These are phyloP conservation scores for Escarpia spicata DNA, from an alignment of 2,888 invertebrate genomes.

Conservation along the genomic window DNA sequence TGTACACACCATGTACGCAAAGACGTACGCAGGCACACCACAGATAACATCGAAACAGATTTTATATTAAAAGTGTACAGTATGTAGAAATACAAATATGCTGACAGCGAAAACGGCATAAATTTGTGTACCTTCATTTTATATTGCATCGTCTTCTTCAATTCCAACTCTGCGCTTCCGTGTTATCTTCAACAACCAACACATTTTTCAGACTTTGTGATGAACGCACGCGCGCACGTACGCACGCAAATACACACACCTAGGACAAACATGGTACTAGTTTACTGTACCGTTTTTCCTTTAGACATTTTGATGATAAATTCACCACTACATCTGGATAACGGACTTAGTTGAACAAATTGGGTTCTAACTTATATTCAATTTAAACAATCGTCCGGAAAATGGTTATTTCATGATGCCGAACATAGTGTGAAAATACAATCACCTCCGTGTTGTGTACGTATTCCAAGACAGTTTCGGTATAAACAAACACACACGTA, in stretches of 20 bases:
- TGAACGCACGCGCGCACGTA: background rate
- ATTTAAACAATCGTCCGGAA: background rate
- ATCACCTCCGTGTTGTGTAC: background rate
- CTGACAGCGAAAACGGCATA: background rate
- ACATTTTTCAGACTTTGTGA: background rate
- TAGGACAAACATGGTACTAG: no score
- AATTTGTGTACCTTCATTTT: background rate
- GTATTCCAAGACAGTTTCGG: background rate
- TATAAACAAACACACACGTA: background rate
- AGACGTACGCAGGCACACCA: background rate
- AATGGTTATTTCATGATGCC: background rate
- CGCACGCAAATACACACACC: background rate
- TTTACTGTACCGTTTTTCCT: background rate
- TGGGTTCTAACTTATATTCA: background rate
- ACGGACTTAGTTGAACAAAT: background rate
- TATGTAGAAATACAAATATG: background rate
- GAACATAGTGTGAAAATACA: background rate
- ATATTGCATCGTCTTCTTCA: constrained; percentile 3
- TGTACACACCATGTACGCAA: background rate
- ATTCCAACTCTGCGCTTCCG: background rate
- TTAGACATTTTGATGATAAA: background rate
- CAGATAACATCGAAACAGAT: no score
- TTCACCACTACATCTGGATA: background rate
- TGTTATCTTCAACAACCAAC: background rate
- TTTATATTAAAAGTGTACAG: no score